phyloP scores from a whole-genome alignment of 53 echinoderm and acorn worm genomes.

The Arbacia lixula region DNA sequence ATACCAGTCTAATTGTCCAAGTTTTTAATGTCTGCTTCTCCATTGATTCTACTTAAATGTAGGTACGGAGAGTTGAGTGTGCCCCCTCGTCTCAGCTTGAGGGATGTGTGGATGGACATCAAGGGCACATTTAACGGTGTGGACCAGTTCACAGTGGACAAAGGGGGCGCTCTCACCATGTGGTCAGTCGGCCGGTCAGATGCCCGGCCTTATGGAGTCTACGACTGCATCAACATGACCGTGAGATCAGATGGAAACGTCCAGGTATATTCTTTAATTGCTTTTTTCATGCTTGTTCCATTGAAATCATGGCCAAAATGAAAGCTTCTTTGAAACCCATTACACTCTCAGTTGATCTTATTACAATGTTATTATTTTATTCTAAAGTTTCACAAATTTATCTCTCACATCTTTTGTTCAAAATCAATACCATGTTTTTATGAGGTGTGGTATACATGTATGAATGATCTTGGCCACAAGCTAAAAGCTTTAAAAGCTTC shows the following conservation, averaged over 20 bases:
- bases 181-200: conserved; percentile 86
- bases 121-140: conserved; percentile 80
- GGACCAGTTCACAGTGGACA: conserved; percentile 81
- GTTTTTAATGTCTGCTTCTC: background rate
- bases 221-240: conserved; percentile 80
- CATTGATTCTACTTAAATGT: background rate
- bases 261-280: conserved; percentile 9
- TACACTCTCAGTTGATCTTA: no score
- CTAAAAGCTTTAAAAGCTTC: no score
- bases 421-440: no score
- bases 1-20: no score
- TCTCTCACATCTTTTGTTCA: no score
- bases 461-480: no score
- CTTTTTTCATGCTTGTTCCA: background rate
- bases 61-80: conserved; percentile 80
- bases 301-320: background rate
- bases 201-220: conserved; percentile 66
- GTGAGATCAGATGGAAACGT: conserved; percentile 82
- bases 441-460: no score
- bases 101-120: conserved; percentile 92
- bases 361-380: no score
- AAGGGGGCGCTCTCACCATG: conserved; percentile 74
- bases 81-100: conserved; percentile 76
- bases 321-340: no score
- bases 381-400: no score